A percentile compares a stretch with the other conserved stretches of the same genome.
These are phyloP conservation scores for Acyrthosiphon pisum DNA, from an alignment of 1,140 invertebrate genomes.

Conservation along the genomic window DNA sequence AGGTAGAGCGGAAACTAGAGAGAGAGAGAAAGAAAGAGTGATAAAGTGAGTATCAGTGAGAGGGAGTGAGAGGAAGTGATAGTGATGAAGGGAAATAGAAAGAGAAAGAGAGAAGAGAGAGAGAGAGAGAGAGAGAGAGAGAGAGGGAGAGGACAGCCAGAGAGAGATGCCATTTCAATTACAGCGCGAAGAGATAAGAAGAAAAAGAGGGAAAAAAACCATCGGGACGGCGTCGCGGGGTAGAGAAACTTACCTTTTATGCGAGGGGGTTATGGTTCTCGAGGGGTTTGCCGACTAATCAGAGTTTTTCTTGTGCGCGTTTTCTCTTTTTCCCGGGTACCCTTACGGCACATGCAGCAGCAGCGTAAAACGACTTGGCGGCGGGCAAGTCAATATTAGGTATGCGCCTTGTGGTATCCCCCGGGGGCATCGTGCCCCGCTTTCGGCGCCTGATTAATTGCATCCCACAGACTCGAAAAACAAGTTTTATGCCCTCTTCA, in stretches of 20 bases:
- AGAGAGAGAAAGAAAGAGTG: background rate
- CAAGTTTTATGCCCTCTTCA: slow-evolving; percentile 15
- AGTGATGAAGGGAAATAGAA: background rate
- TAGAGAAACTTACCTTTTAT: slow-evolving; percentile 54
- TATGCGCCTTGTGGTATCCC: slow-evolving; percentile 45
- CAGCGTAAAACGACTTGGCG: background rate
- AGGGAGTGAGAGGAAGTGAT: too few species aligned
- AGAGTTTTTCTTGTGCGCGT: slow-evolving; percentile 52
- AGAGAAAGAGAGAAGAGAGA: background rate
- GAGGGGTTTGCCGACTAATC: slow-evolving; percentile 56
- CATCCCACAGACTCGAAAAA: slow-evolving; percentile 3
- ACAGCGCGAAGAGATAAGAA: slow-evolving; percentile 52
- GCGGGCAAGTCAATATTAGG: slow-evolving; percentile 53
- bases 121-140: background rate
- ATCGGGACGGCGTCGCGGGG: background rate
- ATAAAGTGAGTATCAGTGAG: background rate
- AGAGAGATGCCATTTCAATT: slow-evolving; percentile 50
- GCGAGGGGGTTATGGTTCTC: slow-evolving; percentile 48
- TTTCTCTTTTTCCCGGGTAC: slow-evolving; percentile 50
- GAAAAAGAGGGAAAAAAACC: slow-evolving; percentile 35
- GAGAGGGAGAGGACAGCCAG: background rate
- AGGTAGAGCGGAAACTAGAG: background rate
- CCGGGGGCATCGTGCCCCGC: slow-evolving; percentile 36
- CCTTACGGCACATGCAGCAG: slow-evolving; percentile 28
- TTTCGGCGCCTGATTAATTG: slow-evolving; percentile 52